Percentiles rank a stretch among this genome's conserved stretches.
phyloP scores from a whole-genome alignment of 2,113 vertebrate genomes.

The Harpagus bidentatus region DNA sequence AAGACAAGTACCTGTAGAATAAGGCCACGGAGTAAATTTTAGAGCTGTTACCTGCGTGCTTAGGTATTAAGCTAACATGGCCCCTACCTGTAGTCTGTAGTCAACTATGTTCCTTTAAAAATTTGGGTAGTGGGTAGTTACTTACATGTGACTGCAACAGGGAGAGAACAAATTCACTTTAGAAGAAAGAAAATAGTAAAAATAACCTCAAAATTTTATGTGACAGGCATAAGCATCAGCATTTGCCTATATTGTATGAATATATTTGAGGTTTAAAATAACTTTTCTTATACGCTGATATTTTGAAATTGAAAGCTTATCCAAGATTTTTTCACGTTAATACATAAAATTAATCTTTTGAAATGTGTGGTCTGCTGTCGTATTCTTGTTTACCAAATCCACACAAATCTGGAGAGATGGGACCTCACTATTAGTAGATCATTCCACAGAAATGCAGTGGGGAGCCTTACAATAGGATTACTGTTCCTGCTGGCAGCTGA shows the following conservation, averaged over 20 bases:
- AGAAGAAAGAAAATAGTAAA: neutral
- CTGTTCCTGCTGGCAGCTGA: neutral
- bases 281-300: neutral
- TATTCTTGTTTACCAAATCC: neutral
- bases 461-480: neutral
- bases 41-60: neutral
- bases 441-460: neutral
- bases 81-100: neutral
- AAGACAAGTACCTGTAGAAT: neutral
- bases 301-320: neutral
- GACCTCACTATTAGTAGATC: fast-evolving
- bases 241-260: neutral
- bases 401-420: neutral
- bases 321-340: neutral
- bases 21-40: neutral
- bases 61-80: neutral
- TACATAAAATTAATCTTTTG: neutral
- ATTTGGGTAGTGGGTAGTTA: neutral
- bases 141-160: neutral
- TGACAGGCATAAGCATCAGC: neutral
- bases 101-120: neutral
- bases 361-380: neutral
- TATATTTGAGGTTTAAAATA: neutral
- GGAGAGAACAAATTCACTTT: neutral
- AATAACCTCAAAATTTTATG: neutral